Evolutionary conservation across 2,888 invertebrate genomes (phyloP).

Genomic region (Osmoderma eremita): DNA sequence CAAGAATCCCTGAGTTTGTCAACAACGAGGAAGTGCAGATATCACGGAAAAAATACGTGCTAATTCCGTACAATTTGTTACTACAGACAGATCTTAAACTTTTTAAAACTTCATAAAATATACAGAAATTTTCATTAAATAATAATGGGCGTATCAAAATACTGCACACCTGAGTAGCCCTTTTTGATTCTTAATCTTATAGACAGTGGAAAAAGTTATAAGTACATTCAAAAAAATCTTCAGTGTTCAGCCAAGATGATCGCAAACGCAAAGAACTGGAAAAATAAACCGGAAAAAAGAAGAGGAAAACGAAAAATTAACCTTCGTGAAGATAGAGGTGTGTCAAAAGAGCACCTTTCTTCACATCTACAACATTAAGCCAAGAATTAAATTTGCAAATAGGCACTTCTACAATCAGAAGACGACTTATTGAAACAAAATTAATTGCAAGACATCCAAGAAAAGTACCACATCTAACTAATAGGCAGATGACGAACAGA

Average conservation of each 20-base stretch:
- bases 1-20: background rate
- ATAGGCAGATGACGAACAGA: constrained; percentile 5
- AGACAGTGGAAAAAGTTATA: constrained; percentile 3
- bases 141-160: background rate
- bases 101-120: background rate
- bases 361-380: constrained; percentile 1
- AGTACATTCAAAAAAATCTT: constrained; percentile 1
- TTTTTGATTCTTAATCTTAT: background rate
- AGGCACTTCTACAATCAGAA: constrained; percentile 9
- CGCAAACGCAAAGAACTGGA: too few relatives aligned
- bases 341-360: constrained; percentile 12
- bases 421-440: constrained; percentile 6
- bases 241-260: too few relatives aligned
- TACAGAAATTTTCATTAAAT: background rate
- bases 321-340: constrained; percentile 5
- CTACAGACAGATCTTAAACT: background rate
- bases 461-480: background rate
- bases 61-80: constrained; percentile 1
- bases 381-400: constrained; percentile 5
- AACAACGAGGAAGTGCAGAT: background rate
- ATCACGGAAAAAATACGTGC: constrained; percentile 5
- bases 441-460: too few relatives aligned
- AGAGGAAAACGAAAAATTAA: constrained; percentile 5
- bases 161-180: background rate
- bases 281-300: too few relatives aligned